Evolutionary conservation across 1,140 invertebrate genomes (phyloP).

Genomic region (Hydropsyche tenuis): DNA sequence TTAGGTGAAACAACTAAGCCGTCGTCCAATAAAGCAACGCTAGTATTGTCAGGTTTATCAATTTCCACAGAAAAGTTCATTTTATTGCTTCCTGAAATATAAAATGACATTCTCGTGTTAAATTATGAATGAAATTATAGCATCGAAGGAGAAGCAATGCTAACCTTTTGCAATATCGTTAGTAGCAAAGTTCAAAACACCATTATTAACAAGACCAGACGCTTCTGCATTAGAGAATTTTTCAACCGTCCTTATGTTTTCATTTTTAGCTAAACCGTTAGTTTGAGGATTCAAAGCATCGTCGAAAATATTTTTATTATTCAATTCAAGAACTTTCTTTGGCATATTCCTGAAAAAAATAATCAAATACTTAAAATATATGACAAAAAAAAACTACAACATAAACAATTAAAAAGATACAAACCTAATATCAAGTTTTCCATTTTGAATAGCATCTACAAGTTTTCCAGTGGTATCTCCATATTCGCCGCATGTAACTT

Average conservation of each 20-base stretch:
- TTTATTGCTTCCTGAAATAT: conserved; percentile 54
- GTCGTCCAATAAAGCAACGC: conserved; percentile 70
- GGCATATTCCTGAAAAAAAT: conserved; percentile 26
- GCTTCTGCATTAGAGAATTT: conserved; percentile 56
- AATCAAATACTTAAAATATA: neutral
- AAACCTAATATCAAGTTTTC: conserved; percentile 74
- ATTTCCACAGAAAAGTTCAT: conserved; percentile 65
- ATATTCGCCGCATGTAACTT: conserved; percentile 94
- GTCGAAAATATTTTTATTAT: conserved; percentile 64
- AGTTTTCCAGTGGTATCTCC: conserved; percentile 87
- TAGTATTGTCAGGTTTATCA: conserved; percentile 70
- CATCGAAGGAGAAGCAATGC: neutral
- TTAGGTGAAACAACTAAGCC: conserved; percentile 65
- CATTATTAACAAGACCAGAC: conserved; percentile 57
- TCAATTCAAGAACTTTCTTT: conserved; percentile 65
- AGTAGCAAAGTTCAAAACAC: conserved; percentile 66
- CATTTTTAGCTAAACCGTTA: conserved; percentile 57
- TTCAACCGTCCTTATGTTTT: conserved; percentile 54
- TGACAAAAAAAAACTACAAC: neutral
- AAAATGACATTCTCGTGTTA: neutral
- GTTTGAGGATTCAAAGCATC: conserved; percentile 54
- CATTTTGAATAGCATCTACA: conserved; percentile 83
- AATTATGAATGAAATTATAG: neutral
- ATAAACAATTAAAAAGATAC: conserved; percentile 2
- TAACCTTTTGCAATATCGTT: conserved; percentile 73